Base-by-base conservation (phyloP, 2,888 invertebrate genomes). In the Emmelina monodactyla region DNA sequence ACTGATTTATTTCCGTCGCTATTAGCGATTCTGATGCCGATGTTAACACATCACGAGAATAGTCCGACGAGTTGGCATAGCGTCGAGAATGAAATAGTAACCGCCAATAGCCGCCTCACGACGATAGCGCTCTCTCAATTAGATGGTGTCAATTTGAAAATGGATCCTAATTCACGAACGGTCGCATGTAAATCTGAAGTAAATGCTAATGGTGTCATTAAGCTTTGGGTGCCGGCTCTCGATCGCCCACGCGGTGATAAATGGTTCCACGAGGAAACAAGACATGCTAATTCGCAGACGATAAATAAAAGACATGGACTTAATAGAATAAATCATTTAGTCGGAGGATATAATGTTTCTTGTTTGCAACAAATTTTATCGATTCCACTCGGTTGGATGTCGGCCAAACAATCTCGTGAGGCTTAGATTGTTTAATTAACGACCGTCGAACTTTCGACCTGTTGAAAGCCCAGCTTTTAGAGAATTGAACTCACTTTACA, bases 391-490 rank as follows among this genome's bases (percentile, higher is more conserved):
- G 46, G 59, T 59, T 75, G 76, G 76, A 64, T 47, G 49, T 53
- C 49, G 40, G 65, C 76, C 76, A 75, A 63, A 53, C 58, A 57
- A 58, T 59, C 63, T 62, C 55, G 58, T 60, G 56, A 59, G 66
- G 63, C 70, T 71, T 66, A 68, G 70, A 72, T 67, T 70, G 69
- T 76, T 73, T 76, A 76, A 78, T 78, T 76, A 75, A 75, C 73
- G 72, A 71, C 53, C 72, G 67, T 65, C 67, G 68, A 76, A 75
- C 75, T 75, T 75, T 66, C 65, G 69, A 76, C 78, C 76, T 78
- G 76, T 78, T 78, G 78, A 78, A 70, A 76, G 65, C 66, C 47
- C 53, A 51, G 69, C 64, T 71, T 69, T 66, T 58, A 58, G 56
- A 60, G 47, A 58, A 62, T 46, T 62, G 56, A 61, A 67, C 62